Evolutionary conservation across 2,888 invertebrate genomes (phyloP).

Genomic region (Sisyra terminalis): DNA sequence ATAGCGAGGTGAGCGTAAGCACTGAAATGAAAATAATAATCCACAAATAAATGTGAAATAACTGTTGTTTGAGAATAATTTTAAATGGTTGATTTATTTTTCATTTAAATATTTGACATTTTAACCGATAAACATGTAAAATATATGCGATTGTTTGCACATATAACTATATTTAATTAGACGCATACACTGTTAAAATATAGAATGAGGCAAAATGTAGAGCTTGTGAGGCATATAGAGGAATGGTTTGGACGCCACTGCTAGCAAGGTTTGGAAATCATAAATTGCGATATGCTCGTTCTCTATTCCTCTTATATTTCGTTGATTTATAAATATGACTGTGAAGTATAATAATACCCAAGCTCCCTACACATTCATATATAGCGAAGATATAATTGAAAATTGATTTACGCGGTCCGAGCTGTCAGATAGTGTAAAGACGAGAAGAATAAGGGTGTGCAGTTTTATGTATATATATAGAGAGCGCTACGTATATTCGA

Average conservation of each 20-base stretch:
- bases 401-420: conserved; percentile 31
- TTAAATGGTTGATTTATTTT: too few species aligned
- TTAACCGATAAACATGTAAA: neutral
- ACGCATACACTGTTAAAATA: neutral
- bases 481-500: too few species aligned
- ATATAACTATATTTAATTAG: conserved; percentile 1
- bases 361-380: conserved; percentile 15
- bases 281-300: conserved; percentile 13
- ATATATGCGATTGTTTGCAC: neutral
- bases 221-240: too few species aligned
- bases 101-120: neutral
- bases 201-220: too few species aligned
- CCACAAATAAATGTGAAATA: too few species aligned
- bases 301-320: conserved; percentile 23
- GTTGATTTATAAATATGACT: conserved; percentile 33
- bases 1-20: too few species aligned
- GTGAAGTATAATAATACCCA: conserved; percentile 24
- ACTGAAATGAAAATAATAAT: too few species aligned
- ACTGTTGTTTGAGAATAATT: too few species aligned
- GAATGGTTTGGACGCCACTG: conserved; percentile 4
- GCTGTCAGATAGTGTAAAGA: conserved; percentile 24
- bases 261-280: conserved; percentile 14
- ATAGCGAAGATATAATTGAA: conserved; percentile 27
- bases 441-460: conserved; percentile 14
- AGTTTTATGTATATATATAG: too few species aligned